These are phyloP conservation scores for Marmota flaviventris DNA, from an alignment of 2,113 vertebrate species.

Conservation along the genomic window DNA sequence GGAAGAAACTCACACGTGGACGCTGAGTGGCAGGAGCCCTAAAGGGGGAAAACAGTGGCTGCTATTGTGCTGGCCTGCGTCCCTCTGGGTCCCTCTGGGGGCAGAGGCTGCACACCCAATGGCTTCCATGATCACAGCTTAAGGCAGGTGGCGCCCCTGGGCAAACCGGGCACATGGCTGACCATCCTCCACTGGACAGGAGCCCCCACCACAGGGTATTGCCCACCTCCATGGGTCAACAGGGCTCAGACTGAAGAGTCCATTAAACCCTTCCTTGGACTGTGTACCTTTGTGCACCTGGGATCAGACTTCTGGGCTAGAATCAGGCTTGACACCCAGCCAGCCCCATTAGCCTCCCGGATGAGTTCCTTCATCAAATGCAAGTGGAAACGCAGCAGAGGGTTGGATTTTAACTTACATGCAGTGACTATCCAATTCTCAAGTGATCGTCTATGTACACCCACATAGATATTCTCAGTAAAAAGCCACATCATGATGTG, in stretches of 20 bases:
- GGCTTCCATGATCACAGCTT: accelerated
- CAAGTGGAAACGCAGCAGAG: background rate
- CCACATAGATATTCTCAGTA: background rate
- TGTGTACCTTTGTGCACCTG: background rate
- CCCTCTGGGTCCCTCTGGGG: background rate
- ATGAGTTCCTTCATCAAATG: background rate
- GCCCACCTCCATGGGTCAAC: too few species aligned
- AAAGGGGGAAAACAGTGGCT: background rate
- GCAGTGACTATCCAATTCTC: background rate
- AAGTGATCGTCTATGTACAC: background rate
- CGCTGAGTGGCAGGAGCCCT: background rate
- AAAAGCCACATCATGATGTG: background rate
- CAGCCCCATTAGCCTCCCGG: too few species aligned
- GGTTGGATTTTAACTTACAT: background rate
- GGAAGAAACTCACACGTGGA: background rate
- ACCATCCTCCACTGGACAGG: background rate
- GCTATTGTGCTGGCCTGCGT: background rate
- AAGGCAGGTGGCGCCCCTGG: accelerated
- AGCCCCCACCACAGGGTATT: background rate
- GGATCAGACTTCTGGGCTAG: background rate
- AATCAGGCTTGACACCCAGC: too few species aligned
- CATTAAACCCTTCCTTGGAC: background rate
- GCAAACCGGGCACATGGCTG: too few species aligned
- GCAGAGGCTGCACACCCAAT: background rate
- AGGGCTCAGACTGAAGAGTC: background rate